Percentiles rank a stretch among this genome's conserved stretches.
Conservation (phyloP, 2,797 vertebrate species). For the Onychomys torridus region DNA sequence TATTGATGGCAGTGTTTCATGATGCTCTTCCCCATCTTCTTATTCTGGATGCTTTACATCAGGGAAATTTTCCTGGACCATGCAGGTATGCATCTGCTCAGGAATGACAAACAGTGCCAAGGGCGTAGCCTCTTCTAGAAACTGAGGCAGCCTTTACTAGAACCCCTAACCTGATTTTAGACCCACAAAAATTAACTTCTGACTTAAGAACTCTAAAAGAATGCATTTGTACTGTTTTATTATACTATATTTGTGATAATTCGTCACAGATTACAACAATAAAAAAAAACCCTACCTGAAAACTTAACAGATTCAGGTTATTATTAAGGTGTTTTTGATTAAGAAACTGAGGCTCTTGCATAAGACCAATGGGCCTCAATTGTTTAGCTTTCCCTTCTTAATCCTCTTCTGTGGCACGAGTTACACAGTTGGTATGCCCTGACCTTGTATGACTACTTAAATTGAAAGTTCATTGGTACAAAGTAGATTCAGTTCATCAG, state of each 20-base stretch:
- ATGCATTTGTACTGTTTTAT: not conserved
- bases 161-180: not conserved
- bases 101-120: not conserved
- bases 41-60: not conserved
- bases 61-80: not conserved
- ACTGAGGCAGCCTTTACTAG: not conserved
- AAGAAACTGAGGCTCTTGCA: not conserved
- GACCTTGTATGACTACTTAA: not conserved
- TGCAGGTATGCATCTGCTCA: not conserved
- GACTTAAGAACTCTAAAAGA: not conserved
- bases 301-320: not conserved
- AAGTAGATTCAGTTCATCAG: slow-evolving; percentile 15
- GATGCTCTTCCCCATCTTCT: not conserved
- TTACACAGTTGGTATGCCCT: not conserved
- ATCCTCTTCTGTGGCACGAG: not conserved
- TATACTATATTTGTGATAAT: not conserved
- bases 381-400: not conserved
- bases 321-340: not conserved
- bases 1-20: not conserved
- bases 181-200: not conserved
- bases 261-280: slow-evolving; percentile 3
- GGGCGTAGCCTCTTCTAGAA: not conserved
- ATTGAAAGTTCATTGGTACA: not conserved
- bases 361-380: not conserved
- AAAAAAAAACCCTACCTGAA: not conserved